These are phyloP conservation scores for Pyralis farinalis DNA, from an alignment of 2,888 invertebrate genomes.

Conservation along the genomic window DNA sequence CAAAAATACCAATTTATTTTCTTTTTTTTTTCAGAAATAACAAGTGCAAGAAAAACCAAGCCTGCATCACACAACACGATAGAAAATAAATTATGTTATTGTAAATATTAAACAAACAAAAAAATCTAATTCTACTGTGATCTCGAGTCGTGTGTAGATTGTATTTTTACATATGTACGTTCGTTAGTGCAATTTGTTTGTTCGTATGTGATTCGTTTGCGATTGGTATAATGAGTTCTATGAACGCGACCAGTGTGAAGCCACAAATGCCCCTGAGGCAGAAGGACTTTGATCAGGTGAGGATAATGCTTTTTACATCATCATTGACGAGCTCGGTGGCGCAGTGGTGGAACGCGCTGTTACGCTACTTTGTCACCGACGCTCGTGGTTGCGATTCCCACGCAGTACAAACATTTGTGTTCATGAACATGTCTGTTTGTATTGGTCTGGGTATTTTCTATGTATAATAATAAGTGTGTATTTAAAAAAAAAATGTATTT, in stretches of 20 bases:
- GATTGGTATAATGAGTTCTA: constrained; percentile 43
- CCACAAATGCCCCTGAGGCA: constrained; percentile 83
- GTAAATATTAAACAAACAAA: constrained; percentile 41
- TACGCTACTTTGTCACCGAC: too few relatives aligned
- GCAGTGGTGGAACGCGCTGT: too few relatives aligned
- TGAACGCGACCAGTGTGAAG: constrained; percentile 39
- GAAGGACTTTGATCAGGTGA: constrained; percentile 88
- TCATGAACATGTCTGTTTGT: too few relatives aligned
- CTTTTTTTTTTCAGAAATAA: constrained; percentile 49
- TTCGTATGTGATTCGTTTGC: constrained; percentile 13
- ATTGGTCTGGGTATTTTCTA: too few relatives aligned
- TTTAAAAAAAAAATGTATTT: too few relatives aligned
- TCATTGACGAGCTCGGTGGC: too few relatives aligned
- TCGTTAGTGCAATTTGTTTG: constrained; percentile 35
- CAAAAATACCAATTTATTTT: too few relatives aligned
- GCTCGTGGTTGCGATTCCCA: too few relatives aligned
- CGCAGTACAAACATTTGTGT: too few relatives aligned
- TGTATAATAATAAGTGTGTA: too few relatives aligned
- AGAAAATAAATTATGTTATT: constrained; percentile 42
- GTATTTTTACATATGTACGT: constrained; percentile 35
- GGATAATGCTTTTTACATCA: constrained; percentile 9
- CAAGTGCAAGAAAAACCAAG: constrained; percentile 28
- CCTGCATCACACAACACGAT: constrained; percentile 28
- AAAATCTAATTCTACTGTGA: constrained; percentile 45
- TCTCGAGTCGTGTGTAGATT: constrained; percentile 51